These are phyloP conservation scores for Trachemys scripta DNA, from an alignment of 2,113 vertebrate genomes.

Conservation along the genomic window DNA sequence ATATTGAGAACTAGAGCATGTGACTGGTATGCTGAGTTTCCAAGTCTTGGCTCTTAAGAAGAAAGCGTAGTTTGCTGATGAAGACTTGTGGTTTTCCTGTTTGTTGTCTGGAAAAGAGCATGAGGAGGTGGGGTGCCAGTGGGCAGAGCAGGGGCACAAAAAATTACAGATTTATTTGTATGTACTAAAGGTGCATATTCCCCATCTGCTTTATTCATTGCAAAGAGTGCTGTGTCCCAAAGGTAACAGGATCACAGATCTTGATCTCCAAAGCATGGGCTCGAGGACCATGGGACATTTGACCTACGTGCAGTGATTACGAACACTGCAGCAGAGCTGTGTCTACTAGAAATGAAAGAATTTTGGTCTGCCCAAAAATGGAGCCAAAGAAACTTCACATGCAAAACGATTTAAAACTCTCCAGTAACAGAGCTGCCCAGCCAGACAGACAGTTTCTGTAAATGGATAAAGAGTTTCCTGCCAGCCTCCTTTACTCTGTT, in stretches of 20 bases:
- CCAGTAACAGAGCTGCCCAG: constrained; percentile 48
- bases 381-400: constrained; percentile 35
- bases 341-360: background rate
- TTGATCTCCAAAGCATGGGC: background rate
- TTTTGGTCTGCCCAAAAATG: constrained; percentile 18
- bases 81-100: constrained; percentile 69
- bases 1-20: background rate
- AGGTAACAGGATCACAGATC: background rate
- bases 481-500: constrained; percentile 46
- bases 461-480: constrained; percentile 65
- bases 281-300: background rate
- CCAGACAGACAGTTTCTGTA: constrained; percentile 71
- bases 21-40: constrained; percentile 46
- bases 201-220: background rate
- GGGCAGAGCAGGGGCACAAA: background rate
- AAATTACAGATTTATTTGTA: background rate
- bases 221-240: background rate
- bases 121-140: background rate
- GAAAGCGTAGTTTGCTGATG: constrained; percentile 56
- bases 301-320: background rate
- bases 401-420: constrained; percentile 46
- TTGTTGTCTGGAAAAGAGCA: background rate
- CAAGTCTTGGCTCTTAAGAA: background rate
- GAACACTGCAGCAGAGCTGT: background rate
- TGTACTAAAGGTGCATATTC: background rate